Evolutionary conservation across 2,113 vertebrate genomes (phyloP), one percentile per base, ranked within the genome.

Genomic region (Silurus meridionalis): DNA sequence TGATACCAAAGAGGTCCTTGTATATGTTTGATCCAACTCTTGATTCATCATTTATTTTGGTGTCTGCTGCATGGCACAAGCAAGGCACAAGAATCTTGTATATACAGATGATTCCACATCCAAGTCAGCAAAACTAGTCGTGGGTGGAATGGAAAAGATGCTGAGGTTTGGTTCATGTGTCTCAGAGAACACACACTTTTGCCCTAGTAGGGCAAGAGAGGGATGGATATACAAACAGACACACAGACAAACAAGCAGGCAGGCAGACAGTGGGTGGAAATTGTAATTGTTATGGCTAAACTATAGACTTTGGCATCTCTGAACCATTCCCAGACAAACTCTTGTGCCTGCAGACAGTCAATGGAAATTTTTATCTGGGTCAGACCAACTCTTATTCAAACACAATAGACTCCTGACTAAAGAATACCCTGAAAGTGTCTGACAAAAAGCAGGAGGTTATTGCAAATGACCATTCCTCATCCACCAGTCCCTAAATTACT

Each of bases 401-500:
- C 5, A 81, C 13, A 11, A 72, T 21, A 19, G 17, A 17, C 15
- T 17, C 15, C 21, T 25, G 52, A 15, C 60, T 6, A 66, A 50
- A 64, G 46, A 52, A 48, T 21, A 37, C 66, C 50, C 1, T 71
- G 14, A 46, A 72, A 58, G 10, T 60, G 53, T 60, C 17, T 58
- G n/a, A 69, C 2, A 71, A 37, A 9, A 57, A 71, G 6, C n/a
- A 37, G 25, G 23, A 71, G 25, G 13, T 17, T 8, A 71, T 83
- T 19, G 46, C 25, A 83, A 58, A 9, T 28, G 61, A 74, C 11
- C 50, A 21, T 37, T 5, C 14, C 57, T 74, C 37, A 63, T 48
- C 9, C 57, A 60, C 21, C 58, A 25, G n/a, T 84, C 46, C 21
- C 46, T 74, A 75, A 84, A 84, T 75, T 84, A 61, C 69, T 75